These are phyloP conservation scores for Galbula dea DNA, from an alignment of 2,113 vertebrate species.

Conservation along the genomic window DNA sequence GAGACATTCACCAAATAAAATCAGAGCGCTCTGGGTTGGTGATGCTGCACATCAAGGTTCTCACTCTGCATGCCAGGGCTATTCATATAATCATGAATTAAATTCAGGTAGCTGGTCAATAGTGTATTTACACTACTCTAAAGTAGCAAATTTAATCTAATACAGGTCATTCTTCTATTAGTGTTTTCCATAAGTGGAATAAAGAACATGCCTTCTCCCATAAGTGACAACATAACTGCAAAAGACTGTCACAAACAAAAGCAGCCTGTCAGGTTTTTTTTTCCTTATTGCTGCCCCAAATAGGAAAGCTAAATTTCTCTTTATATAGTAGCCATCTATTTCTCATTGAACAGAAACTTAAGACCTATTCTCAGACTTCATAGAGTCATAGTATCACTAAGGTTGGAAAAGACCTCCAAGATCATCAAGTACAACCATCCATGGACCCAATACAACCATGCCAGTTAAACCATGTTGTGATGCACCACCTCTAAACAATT, in stretches of 20 bases:
- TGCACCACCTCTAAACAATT: too few species aligned
- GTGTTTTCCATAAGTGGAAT: neutral
- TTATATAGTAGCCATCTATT: neutral
- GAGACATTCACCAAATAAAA: neutral
- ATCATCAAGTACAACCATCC: too few species aligned
- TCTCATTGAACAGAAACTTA: conserved; percentile 17
- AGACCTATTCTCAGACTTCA: neutral
- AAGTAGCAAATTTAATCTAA: neutral
- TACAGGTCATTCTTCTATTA: neutral
- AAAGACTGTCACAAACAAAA: conserved; percentile 33
- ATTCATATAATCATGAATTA: neutral
- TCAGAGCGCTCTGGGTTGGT: neutral
- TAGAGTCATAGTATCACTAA: too few species aligned
- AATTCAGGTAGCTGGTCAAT: neutral
- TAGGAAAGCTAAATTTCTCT: conserved; percentile 2
- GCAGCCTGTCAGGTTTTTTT: neutral
- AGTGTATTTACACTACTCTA: neutral
- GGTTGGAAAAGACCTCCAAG: too few species aligned
- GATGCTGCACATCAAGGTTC: neutral
- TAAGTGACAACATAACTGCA: neutral
- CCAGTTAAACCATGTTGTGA: too few species aligned
- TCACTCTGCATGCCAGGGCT: neutral
- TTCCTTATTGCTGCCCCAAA: neutral
- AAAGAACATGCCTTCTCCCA: neutral
- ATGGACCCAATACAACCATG: too few species aligned